These are phyloP conservation scores for Coleophora flavipennella DNA, from an alignment of 2,888 invertebrate species.

Conservation along the genomic window DNA sequence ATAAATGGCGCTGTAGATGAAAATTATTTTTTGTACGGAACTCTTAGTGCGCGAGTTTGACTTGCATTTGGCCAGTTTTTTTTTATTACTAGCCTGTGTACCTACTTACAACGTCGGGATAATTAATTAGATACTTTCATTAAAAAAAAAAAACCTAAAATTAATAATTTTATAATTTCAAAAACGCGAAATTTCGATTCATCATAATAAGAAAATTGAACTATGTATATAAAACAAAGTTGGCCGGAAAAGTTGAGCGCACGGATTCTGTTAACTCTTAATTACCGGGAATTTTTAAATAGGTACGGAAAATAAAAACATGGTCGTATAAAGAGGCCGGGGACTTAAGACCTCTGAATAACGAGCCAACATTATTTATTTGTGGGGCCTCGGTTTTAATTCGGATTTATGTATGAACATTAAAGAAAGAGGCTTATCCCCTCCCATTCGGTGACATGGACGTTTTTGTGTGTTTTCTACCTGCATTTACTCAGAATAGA, in stretches of 20 bases:
- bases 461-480: constrained; percentile 21
- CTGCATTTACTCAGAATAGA: constrained; percentile 4
- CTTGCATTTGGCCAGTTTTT: too few relatives aligned
- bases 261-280: constrained; percentile 50
- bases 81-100: too few relatives aligned
- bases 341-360: constrained; percentile 64
- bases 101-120: too few relatives aligned
- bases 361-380: constrained; percentile 62
- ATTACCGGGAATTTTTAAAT: constrained; percentile 53
- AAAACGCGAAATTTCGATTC: too few relatives aligned
- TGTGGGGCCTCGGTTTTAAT: constrained; percentile 55
- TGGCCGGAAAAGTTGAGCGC: constrained; percentile 5
- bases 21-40: too few relatives aligned
- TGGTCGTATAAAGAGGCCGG: constrained; percentile 45
- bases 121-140: too few relatives aligned
- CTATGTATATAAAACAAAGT: too few relatives aligned
- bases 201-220: too few relatives aligned
- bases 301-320: constrained; percentile 53
- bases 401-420: constrained; percentile 66
- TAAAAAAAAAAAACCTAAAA: too few relatives aligned
- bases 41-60: too few relatives aligned
- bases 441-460: constrained; percentile 29
- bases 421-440: constrained; percentile 53
- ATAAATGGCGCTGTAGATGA: too few relatives aligned
- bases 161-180: too few relatives aligned